Conservation (phyloP, 2,888 invertebrate species). For the Ischnura elegans region DNA sequence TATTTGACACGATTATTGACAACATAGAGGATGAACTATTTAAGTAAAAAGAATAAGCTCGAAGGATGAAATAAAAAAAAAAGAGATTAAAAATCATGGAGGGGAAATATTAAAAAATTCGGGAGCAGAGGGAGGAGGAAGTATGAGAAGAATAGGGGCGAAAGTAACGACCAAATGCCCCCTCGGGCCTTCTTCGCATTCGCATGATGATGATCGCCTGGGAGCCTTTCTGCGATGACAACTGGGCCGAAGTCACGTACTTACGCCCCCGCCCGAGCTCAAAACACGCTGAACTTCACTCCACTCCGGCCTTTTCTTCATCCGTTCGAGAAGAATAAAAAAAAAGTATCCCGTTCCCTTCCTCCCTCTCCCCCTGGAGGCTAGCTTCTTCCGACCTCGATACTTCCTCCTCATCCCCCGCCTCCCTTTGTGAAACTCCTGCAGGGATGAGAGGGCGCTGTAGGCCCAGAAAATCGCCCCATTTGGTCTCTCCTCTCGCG, state of each 20-base stretch:
- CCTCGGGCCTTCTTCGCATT: constrained; percentile 25
- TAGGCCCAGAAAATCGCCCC: not conserved
- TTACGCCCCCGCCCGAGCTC: not conserved
- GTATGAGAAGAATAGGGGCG: not conserved
- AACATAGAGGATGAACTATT: too few relatives aligned
- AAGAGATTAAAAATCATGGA: not conserved
- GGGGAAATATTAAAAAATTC: not conserved
- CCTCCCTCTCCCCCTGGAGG: too few relatives aligned
- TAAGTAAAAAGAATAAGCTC: too few relatives aligned
- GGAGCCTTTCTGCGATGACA: constrained; percentile 52
- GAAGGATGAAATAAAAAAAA: not conserved
- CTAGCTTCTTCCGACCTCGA: not conserved
- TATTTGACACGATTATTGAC: too few relatives aligned
- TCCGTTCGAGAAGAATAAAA: not conserved
- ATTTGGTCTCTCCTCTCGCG: not conserved
- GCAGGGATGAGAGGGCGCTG: too few relatives aligned
- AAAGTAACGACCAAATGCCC: not conserved
- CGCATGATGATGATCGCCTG: constrained; percentile 50
- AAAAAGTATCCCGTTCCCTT: too few relatives aligned
- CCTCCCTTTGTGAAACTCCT: not conserved
- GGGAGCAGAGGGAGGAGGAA: not conserved
- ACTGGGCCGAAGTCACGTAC: constrained; percentile 33
- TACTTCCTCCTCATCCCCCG: not conserved
- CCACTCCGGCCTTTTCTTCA: not conserved
- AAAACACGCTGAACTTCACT: not conserved